phyloP scores from a whole-genome alignment of 2,888 invertebrate species.

The Strigamia transsilvanica region DNA sequence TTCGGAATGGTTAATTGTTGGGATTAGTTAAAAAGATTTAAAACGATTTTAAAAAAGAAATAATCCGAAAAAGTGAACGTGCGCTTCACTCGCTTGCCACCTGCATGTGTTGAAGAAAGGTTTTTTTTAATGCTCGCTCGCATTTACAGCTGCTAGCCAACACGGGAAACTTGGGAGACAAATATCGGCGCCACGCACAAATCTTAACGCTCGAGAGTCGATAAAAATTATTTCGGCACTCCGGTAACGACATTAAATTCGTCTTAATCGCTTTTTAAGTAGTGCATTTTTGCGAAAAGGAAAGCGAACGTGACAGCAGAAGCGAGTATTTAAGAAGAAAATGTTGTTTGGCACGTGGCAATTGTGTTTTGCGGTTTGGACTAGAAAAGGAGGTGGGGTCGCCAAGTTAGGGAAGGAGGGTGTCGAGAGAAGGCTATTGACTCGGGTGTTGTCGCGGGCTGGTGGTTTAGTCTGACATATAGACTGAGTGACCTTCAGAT shows the following conservation, averaged over 20 bases:
- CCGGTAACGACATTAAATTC: not conserved
- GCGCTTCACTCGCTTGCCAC: constrained; percentile 4
- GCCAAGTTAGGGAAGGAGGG: not conserved
- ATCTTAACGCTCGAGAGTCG: not conserved
- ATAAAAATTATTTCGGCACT: not conserved
- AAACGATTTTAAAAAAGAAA: not conserved
- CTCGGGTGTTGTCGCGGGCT: constrained; percentile 21
- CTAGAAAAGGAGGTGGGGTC: constrained; percentile 19
- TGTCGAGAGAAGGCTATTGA: constrained; percentile 16
- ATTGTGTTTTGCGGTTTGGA: constrained; percentile 6
- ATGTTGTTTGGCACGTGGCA: not conserved
- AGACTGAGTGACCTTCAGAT: constrained; percentile 51
- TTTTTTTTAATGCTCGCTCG: constrained; percentile 6
- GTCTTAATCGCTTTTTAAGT: not conserved
- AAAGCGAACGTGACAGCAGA: not conserved
- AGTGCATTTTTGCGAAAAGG: not conserved
- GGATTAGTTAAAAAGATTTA: not conserved
- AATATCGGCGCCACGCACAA: not conserved
- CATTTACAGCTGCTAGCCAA: constrained; percentile 16
- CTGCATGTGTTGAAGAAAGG: not conserved
- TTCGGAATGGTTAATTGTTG: not conserved
- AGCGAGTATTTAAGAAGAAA: constrained; percentile 1
- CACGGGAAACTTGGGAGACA: not conserved
- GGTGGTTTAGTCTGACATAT: constrained; percentile 41
- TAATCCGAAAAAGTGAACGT: not conserved